Evolutionary conservation across 1,140 invertebrate genomes (phyloP).

Genomic region (Anoplolepis gracilipes): DNA sequence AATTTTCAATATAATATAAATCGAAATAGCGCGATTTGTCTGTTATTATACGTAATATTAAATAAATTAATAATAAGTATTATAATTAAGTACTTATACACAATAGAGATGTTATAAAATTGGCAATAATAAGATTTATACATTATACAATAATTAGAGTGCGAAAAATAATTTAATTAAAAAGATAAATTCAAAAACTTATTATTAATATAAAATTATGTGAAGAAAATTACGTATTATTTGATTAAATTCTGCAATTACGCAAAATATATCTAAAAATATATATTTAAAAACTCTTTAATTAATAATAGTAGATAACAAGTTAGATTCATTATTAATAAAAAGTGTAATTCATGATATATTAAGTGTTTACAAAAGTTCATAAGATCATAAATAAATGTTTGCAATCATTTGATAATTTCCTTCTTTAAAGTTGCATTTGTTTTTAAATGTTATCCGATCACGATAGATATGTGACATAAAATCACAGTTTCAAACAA

Average conservation of each 20-base stretch:
- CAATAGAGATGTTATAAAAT: not conserved
- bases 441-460: no score
- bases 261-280: not conserved
- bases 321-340: no score
- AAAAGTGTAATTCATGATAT: no score
- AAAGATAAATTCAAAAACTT: not conserved
- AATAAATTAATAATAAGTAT: not conserved
- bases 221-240: not conserved
- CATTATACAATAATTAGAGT: not conserved
- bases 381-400: no score
- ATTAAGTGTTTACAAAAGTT: no score
- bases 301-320: no score
- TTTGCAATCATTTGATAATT: no score
- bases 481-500: no score
- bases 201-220: not conserved
- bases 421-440: no score
- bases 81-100: not conserved
- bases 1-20: not conserved
- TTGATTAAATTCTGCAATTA: not conserved
- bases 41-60: not conserved
- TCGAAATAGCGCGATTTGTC: not conserved
- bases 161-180: not conserved
- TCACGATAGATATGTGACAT: no score
- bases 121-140: not conserved
- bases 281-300: not conserved